Base-by-base conservation (phyloP, 2,113 vertebrate genomes). In the Rhinichthys klamathensis region DNA sequence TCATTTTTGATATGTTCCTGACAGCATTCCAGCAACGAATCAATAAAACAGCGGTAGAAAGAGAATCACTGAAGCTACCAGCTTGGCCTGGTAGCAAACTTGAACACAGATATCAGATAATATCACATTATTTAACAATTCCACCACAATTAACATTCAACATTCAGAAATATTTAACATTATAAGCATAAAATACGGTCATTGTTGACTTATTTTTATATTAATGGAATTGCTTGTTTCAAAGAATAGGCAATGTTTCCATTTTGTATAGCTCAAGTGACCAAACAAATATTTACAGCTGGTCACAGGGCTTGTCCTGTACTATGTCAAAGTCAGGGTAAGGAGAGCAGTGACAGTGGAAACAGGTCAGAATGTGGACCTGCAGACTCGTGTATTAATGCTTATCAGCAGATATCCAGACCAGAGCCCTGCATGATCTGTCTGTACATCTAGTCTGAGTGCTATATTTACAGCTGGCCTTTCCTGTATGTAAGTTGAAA, bases 391-490 rank as follows among this genome's bases (percentile, higher is more conserved):
- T 58, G 38, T n/a, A 86, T 88, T 85, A 79, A 54, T 61, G 65
- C 15, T 60, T 82, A 87, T 87, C 88, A 75, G 51, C 32, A 85
- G 75, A 70, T 85, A 73, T 38, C 75, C 84, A 78, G 76, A 72
- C 75, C 84, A 78, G 84, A 80, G 79, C 32, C 23, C 18, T 79
- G 15, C 51, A 30, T 78, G 51, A 77, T 63, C 79, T 61, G 32
- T 77, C 65, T 60, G 38, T 65, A 38, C 23, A 41, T 27, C n/a
- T 63, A 70, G 63, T 18, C 49, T 38, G 56, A 63, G 41, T 41
- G 49, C 65, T 69, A 70, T 74, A 44, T 41, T 56, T 41, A 23
- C 49, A 60, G 46, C 41, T 23, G 13, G 46, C 58, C 38, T 23
- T 49, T 73, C n/a, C 69, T 67, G 46, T 85, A 38, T 23, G 30